Evolutionary conservation across 2,113 vertebrate genomes (phyloP), one percentile per base, ranked within the genome.

Genomic region (Oryzias celebensis): DNA sequence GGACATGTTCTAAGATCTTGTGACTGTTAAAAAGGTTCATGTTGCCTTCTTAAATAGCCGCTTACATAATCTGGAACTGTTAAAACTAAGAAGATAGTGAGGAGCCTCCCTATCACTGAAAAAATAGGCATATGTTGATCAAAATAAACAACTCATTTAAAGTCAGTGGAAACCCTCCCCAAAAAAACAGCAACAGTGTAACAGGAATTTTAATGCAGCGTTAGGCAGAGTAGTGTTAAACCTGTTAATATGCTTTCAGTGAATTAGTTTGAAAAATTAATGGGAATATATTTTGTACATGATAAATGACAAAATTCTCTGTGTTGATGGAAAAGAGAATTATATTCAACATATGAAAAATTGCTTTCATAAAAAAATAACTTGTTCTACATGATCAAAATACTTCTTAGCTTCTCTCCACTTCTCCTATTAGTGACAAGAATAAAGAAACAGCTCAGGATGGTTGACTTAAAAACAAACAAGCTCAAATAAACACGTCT

Each of bases 11-110:
- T 54, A 54, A 74, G 76, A 87, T 86, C 87, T 85, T 88, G 85
- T 91, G 89, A 91, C 87, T 78, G 69, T 84, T 59, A 36, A 76
- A 84, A 66, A 82, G 83, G 87, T 87, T 91, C 89, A 86, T 82
- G 66, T 91, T 91, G 83, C 89, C 61, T 76, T 91, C 88, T 85
- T 82, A 91, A 91, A 91, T 90, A 89, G 84, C 71, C 75, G 54
- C 80, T 89, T 88, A 82, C 53, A 58, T 86, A 88, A 90, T 73
- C 28, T 66, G 69, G 82, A 63, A 46, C 77, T 64, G 83, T 78
- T 81, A 79, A 78, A 85, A 82, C 67, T 84, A 65, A 51, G 59
- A 68, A 71, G 69, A 75, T 73, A 72, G 46, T 26, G 17, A 62
- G 78, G 58, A 59, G 57, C 74, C 83, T 76, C 83, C 58, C 45